These are phyloP conservation scores for Leptatherina wallacei DNA, from an alignment of 2,797 vertebrate genomes.

Conservation along the genomic window DNA sequence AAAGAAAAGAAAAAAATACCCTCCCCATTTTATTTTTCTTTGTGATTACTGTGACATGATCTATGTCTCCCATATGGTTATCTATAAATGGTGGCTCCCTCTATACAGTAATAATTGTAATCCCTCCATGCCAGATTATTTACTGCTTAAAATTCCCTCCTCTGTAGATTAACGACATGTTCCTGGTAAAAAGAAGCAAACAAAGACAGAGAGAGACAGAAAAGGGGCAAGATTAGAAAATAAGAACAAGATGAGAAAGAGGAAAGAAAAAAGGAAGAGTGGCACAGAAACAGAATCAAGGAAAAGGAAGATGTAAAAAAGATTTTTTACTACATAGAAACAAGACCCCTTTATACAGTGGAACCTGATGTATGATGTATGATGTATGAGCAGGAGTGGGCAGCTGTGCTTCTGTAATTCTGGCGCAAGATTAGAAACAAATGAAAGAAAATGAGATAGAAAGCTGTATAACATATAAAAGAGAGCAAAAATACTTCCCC, in stretches of 20 bases:
- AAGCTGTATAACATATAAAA: not conserved
- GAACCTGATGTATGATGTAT: slow-evolving; percentile 1
- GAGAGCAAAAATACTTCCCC: not conserved
- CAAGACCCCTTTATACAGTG: not conserved
- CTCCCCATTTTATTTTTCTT: slow-evolving; percentile 46
- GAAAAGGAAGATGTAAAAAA: not conserved
- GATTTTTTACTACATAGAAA: not conserved
- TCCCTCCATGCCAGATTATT: slow-evolving; percentile 64
- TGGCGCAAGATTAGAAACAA: not conserved
- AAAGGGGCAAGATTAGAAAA: not conserved
- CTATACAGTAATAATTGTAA: slow-evolving; percentile 43
- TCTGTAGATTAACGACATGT: slow-evolving; percentile 42
- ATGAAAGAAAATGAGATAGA: not conserved
- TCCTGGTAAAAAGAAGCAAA: slow-evolving; percentile 30
- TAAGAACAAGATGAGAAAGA: too few relatives aligned
- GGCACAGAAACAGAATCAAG: not conserved
- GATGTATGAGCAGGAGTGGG: not conserved
- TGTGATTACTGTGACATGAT: slow-evolving; percentile 48
- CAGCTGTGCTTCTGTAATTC: not conserved
- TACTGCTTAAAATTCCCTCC: slow-evolving; percentile 50
- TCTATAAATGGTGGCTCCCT: slow-evolving; percentile 28
- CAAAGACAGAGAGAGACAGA: slow-evolving; percentile 5
- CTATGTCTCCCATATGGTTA: slow-evolving; percentile 55
- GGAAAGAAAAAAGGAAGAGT: not conserved
- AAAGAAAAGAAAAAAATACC: slow-evolving; percentile 6